These are phyloP conservation scores for Micromesistius poutassou DNA, from an alignment of 2,797 vertebrate species.

Conservation along the genomic window DNA sequence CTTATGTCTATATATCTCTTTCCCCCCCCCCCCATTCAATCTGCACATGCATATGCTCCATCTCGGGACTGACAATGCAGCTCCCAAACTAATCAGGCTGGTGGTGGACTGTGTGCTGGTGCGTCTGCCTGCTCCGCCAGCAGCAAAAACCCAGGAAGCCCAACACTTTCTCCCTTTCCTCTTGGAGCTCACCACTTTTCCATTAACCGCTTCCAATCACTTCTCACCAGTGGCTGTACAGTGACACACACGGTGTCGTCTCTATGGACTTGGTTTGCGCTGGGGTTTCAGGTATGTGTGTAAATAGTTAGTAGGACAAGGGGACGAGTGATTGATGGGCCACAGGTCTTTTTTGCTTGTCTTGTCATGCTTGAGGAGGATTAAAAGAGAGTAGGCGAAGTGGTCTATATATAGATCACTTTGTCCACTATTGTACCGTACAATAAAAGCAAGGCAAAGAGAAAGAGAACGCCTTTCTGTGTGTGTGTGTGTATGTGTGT, in stretches of 20 bases:
- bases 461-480: neutral
- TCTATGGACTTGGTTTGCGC: constrained; percentile 34
- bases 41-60: neutral
- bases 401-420: neutral
- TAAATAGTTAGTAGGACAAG: constrained; percentile 10
- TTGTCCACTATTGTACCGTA: neutral
- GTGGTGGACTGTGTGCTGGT: constrained; percentile 30
- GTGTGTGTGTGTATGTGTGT: constrained; percentile 1
- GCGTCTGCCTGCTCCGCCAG: constrained; percentile 18
- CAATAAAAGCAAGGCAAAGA: neutral
- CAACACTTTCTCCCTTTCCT: constrained; percentile 59
- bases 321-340: constrained; percentile 18
- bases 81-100: no score
- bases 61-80: neutral
- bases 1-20: neutral
- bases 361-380: constrained; percentile 12
- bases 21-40: no score
- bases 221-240: constrained; percentile 46
- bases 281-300: constrained; percentile 31
- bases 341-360: constrained; percentile 25
- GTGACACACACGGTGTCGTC: constrained; percentile 17
- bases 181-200: constrained; percentile 24
- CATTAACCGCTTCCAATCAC: constrained; percentile 34
- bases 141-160: constrained; percentile 60
- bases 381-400: neutral